phyloP scores from a whole-genome alignment of 2,797 vertebrate genomes.

The Chelidonichthys spinosus region DNA sequence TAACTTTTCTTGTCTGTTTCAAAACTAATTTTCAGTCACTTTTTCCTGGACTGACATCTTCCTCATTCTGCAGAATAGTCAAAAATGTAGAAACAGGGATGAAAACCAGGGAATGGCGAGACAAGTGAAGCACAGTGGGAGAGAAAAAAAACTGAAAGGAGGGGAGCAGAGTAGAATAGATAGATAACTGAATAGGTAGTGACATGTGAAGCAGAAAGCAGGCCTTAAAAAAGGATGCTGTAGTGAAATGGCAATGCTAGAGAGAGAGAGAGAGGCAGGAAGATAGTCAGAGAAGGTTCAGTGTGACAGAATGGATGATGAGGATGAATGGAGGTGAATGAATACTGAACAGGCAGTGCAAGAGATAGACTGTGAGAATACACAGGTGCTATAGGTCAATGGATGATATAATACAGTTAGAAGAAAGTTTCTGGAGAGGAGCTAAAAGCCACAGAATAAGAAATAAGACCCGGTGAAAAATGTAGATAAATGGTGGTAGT shows the following conservation, averaged over 20 bases:
- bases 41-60: not conserved
- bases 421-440: not conserved
- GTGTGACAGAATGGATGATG: not conserved
- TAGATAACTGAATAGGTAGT: conserved; percentile 17
- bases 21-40: not conserved
- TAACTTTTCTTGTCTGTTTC: not conserved
- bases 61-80: conserved; percentile 21
- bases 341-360: conserved; percentile 2
- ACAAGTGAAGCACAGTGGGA: conserved; percentile 12
- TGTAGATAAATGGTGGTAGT: not conserved
- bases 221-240: not conserved
- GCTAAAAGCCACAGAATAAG: not conserved
- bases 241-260: conserved; percentile 2
- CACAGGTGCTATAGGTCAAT: not conserved
- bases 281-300: not conserved
- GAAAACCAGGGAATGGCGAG: not conserved
- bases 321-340: conserved; percentile 3
- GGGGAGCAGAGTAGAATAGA: conserved; percentile 2
- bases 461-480: not conserved
- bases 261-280: not conserved
- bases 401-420: not conserved
- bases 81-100: conserved; percentile 13
- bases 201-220: conserved; percentile 23
- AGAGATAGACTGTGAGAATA: not conserved
- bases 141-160: not conserved